Base-by-base conservation (phyloP, 92 coral and sea anemone species). In the Parazoanthus swiftii region DNA sequence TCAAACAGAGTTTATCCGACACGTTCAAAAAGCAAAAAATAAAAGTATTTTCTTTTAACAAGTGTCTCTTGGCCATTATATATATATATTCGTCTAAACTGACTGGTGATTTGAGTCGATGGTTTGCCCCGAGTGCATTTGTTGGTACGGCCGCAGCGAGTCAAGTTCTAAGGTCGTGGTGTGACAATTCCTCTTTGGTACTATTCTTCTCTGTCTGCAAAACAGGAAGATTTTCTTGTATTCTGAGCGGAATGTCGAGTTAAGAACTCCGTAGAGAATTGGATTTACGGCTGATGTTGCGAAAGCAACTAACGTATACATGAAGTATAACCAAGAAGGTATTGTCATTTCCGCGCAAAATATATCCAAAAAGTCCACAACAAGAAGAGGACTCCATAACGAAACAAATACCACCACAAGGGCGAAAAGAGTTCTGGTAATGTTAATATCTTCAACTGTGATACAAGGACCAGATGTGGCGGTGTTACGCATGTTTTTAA, bases 381-480 rank as follows among this genome's bases (percentile, higher is more conserved):
- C 76, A 14, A 72, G 16, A 2, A 72, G 76, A 3, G 76, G 76
- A 72, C 35, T 72, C 76, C 76, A 72, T 9, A 72, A 72, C 18
- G 36, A 72, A 14, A 33, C 5, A 72, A 72, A 72, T 25, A 38
- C 38, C 18, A 72, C 76, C 38, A 72, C 76, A 72, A 72, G 76
- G 42, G 42, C 76, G 76, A 72, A 72, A n/a, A 72, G 76, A 72
- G 76, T 72, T 72, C 33, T 72, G 37, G 76, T 72, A 18, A 72
- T 72, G 43, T 72, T 72, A 3, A 72, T 33, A 72, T 72, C 76
- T 38, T 72, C 76, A 38, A 72, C 76, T 72, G 76, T 72, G 16
- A 38, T 13, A 72, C 15, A 42, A 38, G 43, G 76, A 72, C 76
- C 76, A 3, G 76, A 72, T 14, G 38, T 1, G 1, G 38, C 20